Evolutionary conservation across 2,888 invertebrate species (phyloP), one percentile per base, ranked within the genome.

Genomic region (Nineta flava): DNA sequence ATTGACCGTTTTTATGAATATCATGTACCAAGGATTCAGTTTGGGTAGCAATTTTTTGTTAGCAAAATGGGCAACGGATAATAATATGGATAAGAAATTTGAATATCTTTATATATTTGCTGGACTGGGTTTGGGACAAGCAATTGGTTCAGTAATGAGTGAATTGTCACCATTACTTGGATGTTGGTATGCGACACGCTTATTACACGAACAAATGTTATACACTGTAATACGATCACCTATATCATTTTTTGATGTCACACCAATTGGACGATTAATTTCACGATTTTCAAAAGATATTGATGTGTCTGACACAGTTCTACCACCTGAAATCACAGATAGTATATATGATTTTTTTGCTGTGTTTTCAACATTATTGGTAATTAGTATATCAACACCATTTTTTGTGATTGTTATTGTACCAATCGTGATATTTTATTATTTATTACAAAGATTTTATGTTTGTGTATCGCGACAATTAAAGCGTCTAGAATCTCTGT

Each of bases 391-490:
- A 59, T 86, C 90, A 55, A 92, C 92, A 47, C 88, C 88, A 3
- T 73, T 81, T 60, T 91, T 93, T 68, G 60, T 87, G 60, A 73
- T 76, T 47, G 79, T 90, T 51, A 80, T 92, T 53, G 52, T 90
- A 56, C 88, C 92, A 10, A 82, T 94, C 59, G 83, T 81, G 38
- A 56, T 83, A 46, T 60, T 91, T 54, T 91, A 91, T 70, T 90
- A 87, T 68, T 77, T 90, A 57, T 83, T 90, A 55, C 90, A 97
- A 77, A 77, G 91, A 56, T 92, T 94, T 71, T 97, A 94, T 70
- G 91, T 96, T 54, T 83, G 88, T 2, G 85, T 93, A 0, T 95
- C 95, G 3, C 73, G 96, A 19, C 96, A 97, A 65, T 68, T 97
- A 57, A 95, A 95, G 70, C 77, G 97, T 47, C 70, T 97, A 51